Evolutionary conservation across 2,113 vertebrate species (phyloP).

Genomic region (Odontesthes bonariensis): DNA sequence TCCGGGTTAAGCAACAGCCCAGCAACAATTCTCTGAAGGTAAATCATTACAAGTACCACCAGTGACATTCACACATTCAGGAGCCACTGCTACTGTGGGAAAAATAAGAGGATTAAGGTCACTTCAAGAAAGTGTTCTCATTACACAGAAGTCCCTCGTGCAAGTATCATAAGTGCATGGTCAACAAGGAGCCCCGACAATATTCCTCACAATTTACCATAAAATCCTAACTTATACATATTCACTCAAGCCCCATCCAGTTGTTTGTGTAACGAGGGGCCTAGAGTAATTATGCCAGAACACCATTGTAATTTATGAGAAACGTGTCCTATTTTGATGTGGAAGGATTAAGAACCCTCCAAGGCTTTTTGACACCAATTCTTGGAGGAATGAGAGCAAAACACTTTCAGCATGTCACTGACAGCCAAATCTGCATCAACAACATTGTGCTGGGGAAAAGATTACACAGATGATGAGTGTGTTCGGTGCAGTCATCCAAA

Average conservation of each 20-base stretch:
- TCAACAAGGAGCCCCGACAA: slow-evolving; percentile 10
- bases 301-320: slow-evolving; percentile 72
- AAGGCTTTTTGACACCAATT: slow-evolving; percentile 76
- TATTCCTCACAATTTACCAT: slow-evolving; percentile 19
- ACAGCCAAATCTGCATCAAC: slow-evolving; percentile 68
- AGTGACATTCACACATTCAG: slow-evolving; percentile 6
- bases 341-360: slow-evolving; percentile 70
- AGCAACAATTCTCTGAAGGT: not conserved
- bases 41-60: slow-evolving; percentile 1
- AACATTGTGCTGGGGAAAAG: slow-evolving; percentile 66
- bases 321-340: slow-evolving; percentile 74
- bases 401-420: slow-evolving; percentile 60
- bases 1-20: not conserved
- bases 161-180: not conserved
- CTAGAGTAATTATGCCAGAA: slow-evolving; percentile 64
- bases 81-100: not conserved
- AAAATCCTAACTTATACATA: slow-evolving; percentile 36
- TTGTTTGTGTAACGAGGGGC: slow-evolving; percentile 42
- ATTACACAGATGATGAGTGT: slow-evolving; percentile 53
- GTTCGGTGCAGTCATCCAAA: slow-evolving; percentile 57
- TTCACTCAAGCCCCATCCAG: slow-evolving; percentile 29
- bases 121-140: not conserved
- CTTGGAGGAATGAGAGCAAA: slow-evolving; percentile 63
- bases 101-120: not conserved
- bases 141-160: not conserved